Evolutionary conservation across 2,797 vertebrate genomes (phyloP).

Genomic region (Sebastes matsubarae): DNA sequence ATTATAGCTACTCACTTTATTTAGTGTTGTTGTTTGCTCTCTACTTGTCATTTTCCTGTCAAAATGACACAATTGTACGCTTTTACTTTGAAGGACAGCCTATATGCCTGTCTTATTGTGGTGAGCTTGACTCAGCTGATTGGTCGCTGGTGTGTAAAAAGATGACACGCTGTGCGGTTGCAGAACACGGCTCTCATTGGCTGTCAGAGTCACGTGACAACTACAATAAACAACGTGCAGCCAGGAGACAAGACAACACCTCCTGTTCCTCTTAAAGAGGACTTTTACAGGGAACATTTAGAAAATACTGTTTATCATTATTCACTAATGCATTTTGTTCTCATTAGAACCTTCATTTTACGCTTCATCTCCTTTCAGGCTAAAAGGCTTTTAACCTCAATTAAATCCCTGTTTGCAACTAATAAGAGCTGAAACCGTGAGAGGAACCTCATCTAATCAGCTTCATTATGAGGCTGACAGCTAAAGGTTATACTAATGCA

Average conservation of each 20-base stretch:
- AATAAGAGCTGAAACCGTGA: background rate
- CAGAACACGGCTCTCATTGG: constrained; percentile 64
- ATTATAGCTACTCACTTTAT: background rate
- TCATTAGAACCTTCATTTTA: background rate
- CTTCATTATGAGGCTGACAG: background rate
- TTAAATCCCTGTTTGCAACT: background rate
- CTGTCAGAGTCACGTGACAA: constrained; percentile 67
- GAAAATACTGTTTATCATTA: background rate
- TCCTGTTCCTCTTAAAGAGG: too few relatives aligned
- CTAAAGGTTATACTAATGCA: background rate
- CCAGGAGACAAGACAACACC: background rate
- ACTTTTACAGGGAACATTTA: background rate
- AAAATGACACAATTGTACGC: background rate
- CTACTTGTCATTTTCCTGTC: background rate
- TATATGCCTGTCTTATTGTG: accelerated
- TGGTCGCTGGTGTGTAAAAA: constrained; percentile 33
- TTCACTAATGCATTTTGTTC: background rate
- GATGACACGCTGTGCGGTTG: constrained; percentile 45
- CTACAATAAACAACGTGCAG: constrained; percentile 58
- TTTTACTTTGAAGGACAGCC: constrained; percentile 56
- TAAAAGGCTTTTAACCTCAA: background rate
- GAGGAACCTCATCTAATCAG: background rate
- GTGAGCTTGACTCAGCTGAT: constrained; percentile 9
- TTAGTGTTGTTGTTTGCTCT: background rate
- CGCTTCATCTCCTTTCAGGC: background rate